Percentiles rank a stretch among this genome's conserved stretches.
These are phyloP conservation scores for Anagyrus pseudococci DNA, from an alignment of 2,888 invertebrate species.

Conservation along the genomic window DNA sequence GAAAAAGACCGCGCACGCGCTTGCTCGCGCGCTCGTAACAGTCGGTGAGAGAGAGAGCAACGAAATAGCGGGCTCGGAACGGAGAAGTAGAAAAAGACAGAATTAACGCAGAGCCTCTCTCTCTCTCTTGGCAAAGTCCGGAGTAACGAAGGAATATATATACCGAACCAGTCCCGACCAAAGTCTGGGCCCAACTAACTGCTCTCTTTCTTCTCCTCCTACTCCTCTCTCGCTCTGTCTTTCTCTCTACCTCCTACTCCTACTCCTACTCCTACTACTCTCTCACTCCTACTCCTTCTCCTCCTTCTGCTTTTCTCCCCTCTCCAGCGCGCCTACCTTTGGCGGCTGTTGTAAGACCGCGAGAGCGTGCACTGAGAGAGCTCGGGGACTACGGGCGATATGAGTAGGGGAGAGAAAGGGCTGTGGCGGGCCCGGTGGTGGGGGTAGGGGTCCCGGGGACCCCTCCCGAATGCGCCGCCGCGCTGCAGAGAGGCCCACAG, in stretches of 20 bases:
- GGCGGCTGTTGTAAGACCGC: no score
- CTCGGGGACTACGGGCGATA: conserved; percentile 46
- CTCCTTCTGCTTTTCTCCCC: no score
- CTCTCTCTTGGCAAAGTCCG: neutral
- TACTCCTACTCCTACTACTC: conserved; percentile 52
- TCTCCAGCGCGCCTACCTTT: no score
- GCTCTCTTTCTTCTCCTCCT: no score
- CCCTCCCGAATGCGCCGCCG: conserved; percentile 13
- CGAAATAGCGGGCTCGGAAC: neutral
- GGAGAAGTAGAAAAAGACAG: neutral
- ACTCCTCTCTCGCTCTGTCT: conserved; percentile 22
- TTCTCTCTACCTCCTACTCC: conserved; percentile 27
- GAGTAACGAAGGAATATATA: conserved; percentile 20
- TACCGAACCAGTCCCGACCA: conserved; percentile 55
- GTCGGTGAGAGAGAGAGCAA: neutral
- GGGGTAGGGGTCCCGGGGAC: conserved; percentile 8
- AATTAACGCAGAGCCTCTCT: no score
- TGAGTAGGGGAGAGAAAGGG: neutral
- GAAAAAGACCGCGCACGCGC: neutral
- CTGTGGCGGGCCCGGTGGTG: neutral
- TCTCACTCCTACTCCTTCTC: no score
- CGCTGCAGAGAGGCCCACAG: conserved; percentile 49
- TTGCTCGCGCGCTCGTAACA: no score
- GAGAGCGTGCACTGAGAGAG: conserved; percentile 38
- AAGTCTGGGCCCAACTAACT: conserved; percentile 61